phyloP scores from a whole-genome alignment of 2,888 invertebrate species.

The Zaprionus bogoriensis region DNA sequence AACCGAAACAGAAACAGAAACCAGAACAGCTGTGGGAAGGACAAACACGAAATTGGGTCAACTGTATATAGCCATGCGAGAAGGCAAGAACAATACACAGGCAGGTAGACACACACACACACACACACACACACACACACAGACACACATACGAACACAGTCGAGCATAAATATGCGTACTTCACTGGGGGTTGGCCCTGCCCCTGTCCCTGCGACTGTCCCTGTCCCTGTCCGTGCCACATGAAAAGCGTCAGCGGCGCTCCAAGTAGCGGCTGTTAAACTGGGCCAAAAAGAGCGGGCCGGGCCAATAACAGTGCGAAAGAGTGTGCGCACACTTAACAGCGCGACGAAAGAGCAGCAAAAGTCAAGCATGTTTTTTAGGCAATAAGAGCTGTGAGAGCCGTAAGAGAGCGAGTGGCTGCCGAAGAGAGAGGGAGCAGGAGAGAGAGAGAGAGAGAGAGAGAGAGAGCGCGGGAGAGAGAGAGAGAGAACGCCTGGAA shows the following conservation, averaged over 20 bases:
- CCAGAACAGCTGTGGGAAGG: slow-evolving; percentile 76
- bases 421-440: slow-evolving; percentile 27
- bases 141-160: too few species aligned
- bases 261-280: slow-evolving; percentile 37
- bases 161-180: slow-evolving; percentile 11
- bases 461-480: neutral
- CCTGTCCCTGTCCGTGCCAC: slow-evolving; percentile 32
- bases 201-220: slow-evolving; percentile 23
- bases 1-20: slow-evolving; percentile 55
- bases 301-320: slow-evolving; percentile 50
- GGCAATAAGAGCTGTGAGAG: too few species aligned
- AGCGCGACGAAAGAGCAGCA: too few species aligned
- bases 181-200: slow-evolving; percentile 54
- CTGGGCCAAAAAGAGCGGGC: slow-evolving; percentile 63
- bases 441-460: slow-evolving; percentile 6
- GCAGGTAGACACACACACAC: slow-evolving; percentile 10
- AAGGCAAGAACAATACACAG: slow-evolving; percentile 9
- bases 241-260: slow-evolving; percentile 44
- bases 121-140: neutral
- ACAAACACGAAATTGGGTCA: slow-evolving; percentile 75
- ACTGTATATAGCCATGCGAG: slow-evolving; percentile 60
- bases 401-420: too few species aligned
- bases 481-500: slow-evolving; percentile 32
- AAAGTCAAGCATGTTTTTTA: too few species aligned
- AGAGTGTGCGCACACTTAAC: too few species aligned